phyloP scores from a whole-genome alignment of 2,888 invertebrate species.

The Cynaeus angustus region DNA sequence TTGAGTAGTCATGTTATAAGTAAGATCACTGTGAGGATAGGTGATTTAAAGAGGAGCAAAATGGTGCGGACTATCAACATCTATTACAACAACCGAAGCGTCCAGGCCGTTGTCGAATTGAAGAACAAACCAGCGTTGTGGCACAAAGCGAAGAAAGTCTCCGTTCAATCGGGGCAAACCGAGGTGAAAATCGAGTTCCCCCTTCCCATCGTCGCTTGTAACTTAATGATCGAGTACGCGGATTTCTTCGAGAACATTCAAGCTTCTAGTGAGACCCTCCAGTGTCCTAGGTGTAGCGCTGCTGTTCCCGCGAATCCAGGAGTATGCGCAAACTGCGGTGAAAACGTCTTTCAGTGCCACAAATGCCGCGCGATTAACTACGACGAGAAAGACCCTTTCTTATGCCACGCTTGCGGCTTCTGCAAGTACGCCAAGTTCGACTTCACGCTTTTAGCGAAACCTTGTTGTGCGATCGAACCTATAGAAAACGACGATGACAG shows the following conservation, averaged over 20 bases:
- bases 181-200: slow-evolving; percentile 98
- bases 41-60: slow-evolving; percentile 96
- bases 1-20: slow-evolving; percentile 96
- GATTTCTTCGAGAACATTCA: slow-evolving; percentile 98
- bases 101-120: slow-evolving; percentile 97
- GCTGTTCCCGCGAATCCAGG: slow-evolving; percentile 98
- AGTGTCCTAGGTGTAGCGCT: slow-evolving; percentile 96
- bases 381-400: slow-evolving; percentile 98
- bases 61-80: slow-evolving; percentile 98
- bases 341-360: slow-evolving; percentile 99
- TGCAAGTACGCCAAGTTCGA: slow-evolving; percentile 99
- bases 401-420: slow-evolving; percentile 99
- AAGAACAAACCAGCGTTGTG: slow-evolving; percentile 97
- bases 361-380: slow-evolving; percentile 99
- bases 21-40: slow-evolving; percentile 93
- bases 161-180: slow-evolving; percentile 91
- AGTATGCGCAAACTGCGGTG: slow-evolving; percentile 97
- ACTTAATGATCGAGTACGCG: slow-evolving; percentile 98
- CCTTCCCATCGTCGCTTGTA: slow-evolving; percentile 97
- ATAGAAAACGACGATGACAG: slow-evolving; percentile 98
- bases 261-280: slow-evolving; percentile 93
- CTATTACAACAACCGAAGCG: slow-evolving; percentile 96
- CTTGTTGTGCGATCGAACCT: slow-evolving; percentile 97
- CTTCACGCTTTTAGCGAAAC: slow-evolving; percentile 91
- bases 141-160: slow-evolving; percentile 97